Conservation (phyloP, 1,140 invertebrate species). For the Zaprionus ornatus region DNA sequence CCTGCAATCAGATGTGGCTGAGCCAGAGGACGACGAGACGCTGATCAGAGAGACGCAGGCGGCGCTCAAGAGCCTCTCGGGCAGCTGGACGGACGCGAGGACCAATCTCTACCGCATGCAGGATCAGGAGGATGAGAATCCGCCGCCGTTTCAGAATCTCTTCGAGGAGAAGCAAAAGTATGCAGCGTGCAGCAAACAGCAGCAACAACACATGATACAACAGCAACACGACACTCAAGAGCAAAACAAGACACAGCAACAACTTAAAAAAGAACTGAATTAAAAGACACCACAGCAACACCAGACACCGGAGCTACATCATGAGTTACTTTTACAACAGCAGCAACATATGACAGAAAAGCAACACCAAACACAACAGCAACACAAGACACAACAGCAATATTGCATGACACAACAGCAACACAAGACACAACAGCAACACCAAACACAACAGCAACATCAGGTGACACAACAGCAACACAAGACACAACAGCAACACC, state of each 20-base stretch:
- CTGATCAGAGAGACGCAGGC: conserved; percentile 94
- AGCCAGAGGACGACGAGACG: conserved; percentile 91
- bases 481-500: neutral
- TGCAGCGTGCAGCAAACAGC: conserved; percentile 26
- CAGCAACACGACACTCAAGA: neutral
- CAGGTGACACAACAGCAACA: neutral
- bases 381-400: neutral
- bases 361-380: neutral
- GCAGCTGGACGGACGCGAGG: conserved; percentile 89
- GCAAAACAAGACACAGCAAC: neutral
- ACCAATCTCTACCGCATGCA: conserved; percentile 87
- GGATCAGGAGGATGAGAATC: conserved; percentile 89
- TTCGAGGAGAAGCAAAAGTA: conserved; percentile 91
- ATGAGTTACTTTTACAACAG: too few relatives aligned
- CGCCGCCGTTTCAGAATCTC: conserved; percentile 92
- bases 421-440: neutral
- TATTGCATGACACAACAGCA: too few relatives aligned
- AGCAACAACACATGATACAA: neutral
- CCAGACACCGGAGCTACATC: neutral
- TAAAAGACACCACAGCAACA: neutral
- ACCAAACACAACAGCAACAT: neutral
- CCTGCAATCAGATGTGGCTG: conserved; percentile 54
- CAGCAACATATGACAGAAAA: neutral
- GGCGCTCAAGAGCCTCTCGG: conserved; percentile 92
- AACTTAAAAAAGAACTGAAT: too few relatives aligned